These are phyloP conservation scores for Spea hammondii DNA, from an alignment of 2,797 vertebrate genomes.

Conservation along the genomic window DNA sequence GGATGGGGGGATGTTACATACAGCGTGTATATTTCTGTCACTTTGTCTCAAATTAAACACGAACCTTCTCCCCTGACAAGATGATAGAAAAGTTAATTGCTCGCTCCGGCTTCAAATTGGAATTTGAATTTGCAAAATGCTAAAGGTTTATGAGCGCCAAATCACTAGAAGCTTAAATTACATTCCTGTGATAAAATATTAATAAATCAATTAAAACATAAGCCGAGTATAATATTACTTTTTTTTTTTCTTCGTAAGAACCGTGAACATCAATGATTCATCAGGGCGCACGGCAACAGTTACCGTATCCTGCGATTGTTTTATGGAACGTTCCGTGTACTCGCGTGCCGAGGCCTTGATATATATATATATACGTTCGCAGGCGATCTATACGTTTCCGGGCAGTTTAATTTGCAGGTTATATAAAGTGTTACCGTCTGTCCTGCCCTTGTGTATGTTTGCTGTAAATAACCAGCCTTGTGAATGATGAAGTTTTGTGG, in stretches of 20 bases:
- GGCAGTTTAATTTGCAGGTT: not conserved
- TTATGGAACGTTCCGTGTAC: constrained; percentile 45
- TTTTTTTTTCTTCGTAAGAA: constrained; percentile 68
- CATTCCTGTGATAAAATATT: constrained; percentile 86
- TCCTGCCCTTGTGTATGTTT: constrained; percentile 2
- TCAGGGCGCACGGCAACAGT: constrained; percentile 80
- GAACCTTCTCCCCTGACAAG: constrained; percentile 84
- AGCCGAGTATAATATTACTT: constrained; percentile 85
- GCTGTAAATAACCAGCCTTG: constrained; percentile 30
- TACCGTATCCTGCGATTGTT: constrained; percentile 81
- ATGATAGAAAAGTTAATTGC: constrained; percentile 87
- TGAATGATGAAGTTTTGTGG: constrained; percentile 17
- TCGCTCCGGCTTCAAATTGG: constrained; percentile 83
- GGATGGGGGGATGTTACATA: constrained; percentile 64
- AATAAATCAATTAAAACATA: constrained; percentile 87
- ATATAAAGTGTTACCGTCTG: not conserved
- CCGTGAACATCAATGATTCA: constrained; percentile 82
- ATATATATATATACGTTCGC: not conserved
- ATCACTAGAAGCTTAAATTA: constrained; percentile 86
- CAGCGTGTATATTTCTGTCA: constrained; percentile 83
- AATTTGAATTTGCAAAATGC: constrained; percentile 87
- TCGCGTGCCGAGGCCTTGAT: not conserved
- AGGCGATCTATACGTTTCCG: not conserved
- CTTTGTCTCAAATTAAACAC: constrained; percentile 85
- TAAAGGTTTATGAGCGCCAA: constrained; percentile 86